Percentiles rank a stretch among this genome's conserved stretches.
phyloP scores from a whole-genome alignment of 2,888 invertebrate species.

The Anaspis maculata region DNA sequence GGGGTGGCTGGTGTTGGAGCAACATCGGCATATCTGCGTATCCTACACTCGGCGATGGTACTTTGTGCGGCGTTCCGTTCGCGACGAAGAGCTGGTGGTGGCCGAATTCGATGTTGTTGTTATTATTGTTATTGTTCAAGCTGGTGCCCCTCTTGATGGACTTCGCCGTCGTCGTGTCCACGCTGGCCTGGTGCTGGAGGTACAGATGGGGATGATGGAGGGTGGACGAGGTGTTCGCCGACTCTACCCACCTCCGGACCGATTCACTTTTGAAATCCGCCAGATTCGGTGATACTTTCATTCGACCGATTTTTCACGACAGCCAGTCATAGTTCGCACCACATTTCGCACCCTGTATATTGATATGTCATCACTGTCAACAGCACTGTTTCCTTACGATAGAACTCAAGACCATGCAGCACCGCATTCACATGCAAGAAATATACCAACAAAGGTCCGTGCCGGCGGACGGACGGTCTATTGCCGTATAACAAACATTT shows the following conservation, averaged over 20 bases:
- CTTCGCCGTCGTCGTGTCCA: constrained; percentile 39
- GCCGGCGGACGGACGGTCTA: constrained; percentile 35
- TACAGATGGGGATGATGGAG: too few relatives aligned
- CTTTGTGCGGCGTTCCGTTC: too few relatives aligned
- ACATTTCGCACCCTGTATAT: too few relatives aligned
- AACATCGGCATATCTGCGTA: constrained; percentile 53
- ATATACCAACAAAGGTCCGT: too few relatives aligned
- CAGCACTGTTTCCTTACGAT: too few relatives aligned
- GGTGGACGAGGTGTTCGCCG: too few relatives aligned
- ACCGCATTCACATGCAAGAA: too few relatives aligned
- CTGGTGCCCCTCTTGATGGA: constrained; percentile 41
- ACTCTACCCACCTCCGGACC: constrained; percentile 53
- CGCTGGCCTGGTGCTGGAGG: constrained; percentile 47
- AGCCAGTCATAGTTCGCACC: too few relatives aligned
- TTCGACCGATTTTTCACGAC: too few relatives aligned
- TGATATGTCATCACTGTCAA: constrained; percentile 28
- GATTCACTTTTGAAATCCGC: constrained; percentile 52
- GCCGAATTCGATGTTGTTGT: constrained; percentile 27
- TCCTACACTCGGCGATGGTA: too few relatives aligned
- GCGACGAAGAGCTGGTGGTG: too few relatives aligned
- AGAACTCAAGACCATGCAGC: too few relatives aligned
- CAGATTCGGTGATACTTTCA: constrained; percentile 44
- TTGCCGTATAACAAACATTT: constrained; percentile 40
- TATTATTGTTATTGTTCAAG: constrained; percentile 47
- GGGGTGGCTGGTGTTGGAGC: constrained; percentile 48